A percentile compares a stretch with the other conserved stretches of the same genome.
phyloP scores from a whole-genome alignment of 2,113 vertebrate species.

The Xerus inauris region DNA sequence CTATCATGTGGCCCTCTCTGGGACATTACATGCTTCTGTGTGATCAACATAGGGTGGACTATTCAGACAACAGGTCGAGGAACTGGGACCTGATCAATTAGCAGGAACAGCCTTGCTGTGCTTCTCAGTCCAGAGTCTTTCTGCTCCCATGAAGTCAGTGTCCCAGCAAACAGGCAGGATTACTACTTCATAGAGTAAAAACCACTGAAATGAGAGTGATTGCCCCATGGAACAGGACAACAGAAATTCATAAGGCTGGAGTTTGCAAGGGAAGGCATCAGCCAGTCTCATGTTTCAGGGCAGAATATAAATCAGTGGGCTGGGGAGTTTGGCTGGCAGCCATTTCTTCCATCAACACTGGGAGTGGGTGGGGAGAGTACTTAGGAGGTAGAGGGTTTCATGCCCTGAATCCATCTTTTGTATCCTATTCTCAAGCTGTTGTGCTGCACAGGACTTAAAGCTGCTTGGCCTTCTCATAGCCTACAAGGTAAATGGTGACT shows the following conservation, averaged over 20 bases:
- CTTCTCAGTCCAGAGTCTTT: conserved; percentile 51
- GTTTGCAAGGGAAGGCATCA: neutral
- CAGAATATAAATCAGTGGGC: neutral
- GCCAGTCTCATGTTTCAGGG: neutral
- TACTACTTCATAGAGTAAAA: conserved; percentile 39
- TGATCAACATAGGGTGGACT: neutral
- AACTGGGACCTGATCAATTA: neutral
- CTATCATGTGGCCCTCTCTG: neutral
- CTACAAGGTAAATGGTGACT: neutral
- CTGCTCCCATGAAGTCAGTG: conserved; percentile 21
- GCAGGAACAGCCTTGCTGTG: neutral
- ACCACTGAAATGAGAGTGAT: neutral
- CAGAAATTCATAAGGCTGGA: neutral
- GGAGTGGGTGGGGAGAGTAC: neutral
- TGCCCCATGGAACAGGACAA: neutral
- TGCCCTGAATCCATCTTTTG: neutral
- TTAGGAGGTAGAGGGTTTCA: neutral
- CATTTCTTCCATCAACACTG: neutral
- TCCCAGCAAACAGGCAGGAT: conserved; percentile 50
- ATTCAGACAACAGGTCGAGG: conserved; percentile 6
- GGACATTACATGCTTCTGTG: conserved; percentile 45
- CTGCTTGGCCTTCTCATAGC: neutral
- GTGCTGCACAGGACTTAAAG: neutral
- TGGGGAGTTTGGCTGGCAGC: neutral
- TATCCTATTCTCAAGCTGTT: neutral